Evolutionary conservation across 2,113 vertebrate genomes (phyloP), one percentile per base, ranked within the genome.

Genomic region (Limnothrissa miodon): DNA sequence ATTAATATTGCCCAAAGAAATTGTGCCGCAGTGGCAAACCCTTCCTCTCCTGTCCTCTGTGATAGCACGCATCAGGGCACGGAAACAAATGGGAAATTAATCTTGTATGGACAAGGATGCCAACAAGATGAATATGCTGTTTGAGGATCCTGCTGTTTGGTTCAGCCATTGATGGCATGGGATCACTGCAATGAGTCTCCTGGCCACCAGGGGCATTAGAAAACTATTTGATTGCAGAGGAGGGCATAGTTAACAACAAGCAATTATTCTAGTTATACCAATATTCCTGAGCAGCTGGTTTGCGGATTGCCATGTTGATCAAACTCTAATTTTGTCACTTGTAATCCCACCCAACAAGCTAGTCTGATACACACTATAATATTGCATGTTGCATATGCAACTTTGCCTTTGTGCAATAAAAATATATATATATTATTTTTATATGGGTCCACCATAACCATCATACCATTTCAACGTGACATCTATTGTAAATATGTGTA

Each of bases 61-160:
- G 70, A 86, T 78, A 70, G 79, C 78, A 79, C 81, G 59, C 39
- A 78, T 80, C 74, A 39, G 45, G 80, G 45, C 82, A 46, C 82
- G 78, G 80, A 84, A 81, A 82, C 70, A 85, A 85, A 87, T 74
- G 48, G 56, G 25, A 86, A 86, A 86, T 56, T 13, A 78, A 85
- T 83, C 33, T 86, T 85, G 88, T 45, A 86, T 85, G 84, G 79
- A 84, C 82, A 36, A 70, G 45, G 42, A 81, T 88, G 70, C 39
- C 33, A 70, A 81, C 62, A 80, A 78, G 83, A 87, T 86, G 81
- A 83, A 45, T 78, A 81, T 81, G 48, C 33, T 78, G 51, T 84
- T 82, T 53, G 56, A 23, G 36, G 78, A 78, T 62, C n/a, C 48
- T 66, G 42, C 80, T 59, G 80, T 42, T 85, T 78, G 45, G 19